Evolutionary conservation across 2,888 invertebrate genomes (phyloP), one percentile per base, ranked within the genome.

Genomic region (Latrodectus hesperus): DNA sequence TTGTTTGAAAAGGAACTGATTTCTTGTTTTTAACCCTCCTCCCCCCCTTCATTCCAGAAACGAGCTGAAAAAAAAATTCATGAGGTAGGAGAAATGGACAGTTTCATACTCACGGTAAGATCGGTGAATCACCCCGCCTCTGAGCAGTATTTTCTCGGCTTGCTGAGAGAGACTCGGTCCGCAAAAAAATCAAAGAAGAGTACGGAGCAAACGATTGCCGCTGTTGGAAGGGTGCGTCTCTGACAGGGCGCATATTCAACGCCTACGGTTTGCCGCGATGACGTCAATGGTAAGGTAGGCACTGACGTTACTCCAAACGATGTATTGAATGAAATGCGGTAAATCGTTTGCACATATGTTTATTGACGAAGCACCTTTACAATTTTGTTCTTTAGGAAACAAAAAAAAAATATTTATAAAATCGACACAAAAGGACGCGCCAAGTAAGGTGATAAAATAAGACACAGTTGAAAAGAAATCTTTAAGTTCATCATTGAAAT

Each of bases 181-280:
- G n/a, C n/a, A 16, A 12, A 60, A 60, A 16, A n/a, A 60, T 60
- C 60, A 60, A 60, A 12, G n/a, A 60, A n/a, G n/a, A 60, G 12
- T 60, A 60, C 60, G 60, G 72, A 72, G 26, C 51, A 72, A 60
- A 51, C 17, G 72, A 64, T 12, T 70, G 68, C 70, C 70, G n/a
- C 17, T 16, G 17, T 22, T 12, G 22, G 51, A 71, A 64, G 38
- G 51, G 71, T 71, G 49, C 71, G 71, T 71, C 71, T 16, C 14
- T n/a, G n/a, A 49, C 3, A 38, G n/a, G 51, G 51, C 71, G 49
- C 71, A 68, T 68, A 68, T 11, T 11, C 68, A 51, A 71, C 71
- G 71, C 71, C 71, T 71, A 71, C 71, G 60, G 60, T 16, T 60
- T 60, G 38, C 60, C 12, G 12, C 60, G 60, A n/a, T 60, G 60